These are phyloP conservation scores for Atta colombica DNA, from an alignment of 1,140 invertebrate species.

Conservation along the genomic window DNA sequence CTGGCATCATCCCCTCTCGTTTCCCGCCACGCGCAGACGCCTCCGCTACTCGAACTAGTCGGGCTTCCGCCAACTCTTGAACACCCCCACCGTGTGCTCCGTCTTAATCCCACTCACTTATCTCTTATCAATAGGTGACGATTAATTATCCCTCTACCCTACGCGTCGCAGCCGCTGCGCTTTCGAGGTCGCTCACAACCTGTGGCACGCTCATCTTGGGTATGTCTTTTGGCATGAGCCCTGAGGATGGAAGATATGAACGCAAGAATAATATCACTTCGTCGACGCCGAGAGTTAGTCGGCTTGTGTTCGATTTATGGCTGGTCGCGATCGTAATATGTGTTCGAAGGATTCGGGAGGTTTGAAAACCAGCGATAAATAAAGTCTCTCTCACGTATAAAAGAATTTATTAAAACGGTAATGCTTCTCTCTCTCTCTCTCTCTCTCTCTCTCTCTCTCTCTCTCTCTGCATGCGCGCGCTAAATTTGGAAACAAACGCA, in stretches of 20 bases:
- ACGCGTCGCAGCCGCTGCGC: conserved; percentile 44
- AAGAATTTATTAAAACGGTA: conserved; percentile 39
- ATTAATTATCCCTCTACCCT: conserved; percentile 80
- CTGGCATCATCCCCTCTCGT: conserved; percentile 60
- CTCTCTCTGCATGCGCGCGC: background rate
- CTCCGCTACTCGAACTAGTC: background rate
- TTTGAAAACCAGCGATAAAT: conserved; percentile 6
- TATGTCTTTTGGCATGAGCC: conserved; percentile 52
- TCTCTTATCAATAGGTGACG: conserved; percentile 81
- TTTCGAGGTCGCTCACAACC: conserved; percentile 53
- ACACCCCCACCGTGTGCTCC: conserved; percentile 31
- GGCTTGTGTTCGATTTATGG: conserved; percentile 42
- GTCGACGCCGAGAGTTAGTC: conserved; percentile 39
- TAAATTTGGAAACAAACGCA: conserved; percentile 16
- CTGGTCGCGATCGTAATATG: conserved; percentile 31
- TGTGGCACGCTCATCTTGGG: conserved; percentile 48
- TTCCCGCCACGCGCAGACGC: conserved; percentile 71
- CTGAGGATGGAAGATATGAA: conserved; percentile 28
- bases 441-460: no score
- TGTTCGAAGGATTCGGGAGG: background rate
- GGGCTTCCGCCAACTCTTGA: conserved; percentile 59
- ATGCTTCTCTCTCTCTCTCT: background rate
- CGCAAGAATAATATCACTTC: conserved; percentile 51
- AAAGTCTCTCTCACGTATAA: background rate
- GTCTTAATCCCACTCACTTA: conserved; percentile 78